Base-by-base conservation (phyloP, 1,140 invertebrate species). In the Procambarus virginalis region DNA sequence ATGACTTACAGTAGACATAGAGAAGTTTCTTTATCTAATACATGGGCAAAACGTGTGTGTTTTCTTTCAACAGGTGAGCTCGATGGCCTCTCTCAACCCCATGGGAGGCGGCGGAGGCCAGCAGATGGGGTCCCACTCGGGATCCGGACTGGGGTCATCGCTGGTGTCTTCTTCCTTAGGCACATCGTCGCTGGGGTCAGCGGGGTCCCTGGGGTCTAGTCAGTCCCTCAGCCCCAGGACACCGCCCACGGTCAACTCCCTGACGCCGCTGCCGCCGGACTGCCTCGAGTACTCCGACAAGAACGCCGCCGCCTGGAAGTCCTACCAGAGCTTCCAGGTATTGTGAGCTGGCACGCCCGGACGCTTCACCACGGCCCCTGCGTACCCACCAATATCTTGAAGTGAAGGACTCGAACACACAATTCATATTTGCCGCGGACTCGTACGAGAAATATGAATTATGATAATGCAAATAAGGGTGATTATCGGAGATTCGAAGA, bases 311-410 rank as follows among this genome's bases (percentile, higher is more conserved):
- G 80, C 91, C 0, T 93, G 93, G 93, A 93, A 93, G 84, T 85
- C 83, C 45, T 93, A 93, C 90, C 93, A 93, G 87, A 93, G 92
- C 22, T 93, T 93, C 91, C 93, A 93, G 86, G 92, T 92, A 34
- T 92, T 93, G 89, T 93, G 91, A 93, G 88, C 20, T 76, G 84
- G 10, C 10, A 34, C 68, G 34, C 20, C 64, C 5, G 12, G 4
- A 17, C 2, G 64, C 64, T 68, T 73, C n/a, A 22, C 34, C 6
- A 73, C 6, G 68, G 68, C 68, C 68, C 68, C 68, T 73, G 20
- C 68, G 68, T 8, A 34, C 12, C 20, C 12, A 64, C 12, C 20
- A 64, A 64, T 55, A 55, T 55, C 17, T 20, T 64, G 4, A 64
- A 17, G 60, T 64, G 17, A 64, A 64, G 12, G 4, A 55, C 51